Conservation (phyloP, 2,888 invertebrate genomes). For the Esperia sulphurella region DNA sequence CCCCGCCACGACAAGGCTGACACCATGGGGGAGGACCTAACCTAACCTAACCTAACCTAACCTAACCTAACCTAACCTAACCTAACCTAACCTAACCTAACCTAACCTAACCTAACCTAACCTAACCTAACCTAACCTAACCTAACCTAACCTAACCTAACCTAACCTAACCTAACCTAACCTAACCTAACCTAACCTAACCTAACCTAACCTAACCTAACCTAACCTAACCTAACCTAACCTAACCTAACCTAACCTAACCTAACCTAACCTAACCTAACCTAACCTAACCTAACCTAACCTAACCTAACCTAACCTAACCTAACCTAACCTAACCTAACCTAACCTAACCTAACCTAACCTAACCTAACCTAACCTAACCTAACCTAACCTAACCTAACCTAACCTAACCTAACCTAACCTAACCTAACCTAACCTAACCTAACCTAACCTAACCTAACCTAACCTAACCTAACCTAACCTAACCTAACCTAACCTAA, state of each 20-base stretch:
- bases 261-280: constrained; percentile 15
- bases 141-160: constrained; percentile 18
- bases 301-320: constrained; percentile 17
- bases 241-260: constrained; percentile 15
- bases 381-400: constrained; percentile 15
- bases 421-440: constrained; percentile 19
- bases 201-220: constrained; percentile 16
- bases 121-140: constrained; percentile 11
- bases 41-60: constrained; percentile 14
- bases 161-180: constrained; percentile 14
- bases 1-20: constrained; percentile 2
- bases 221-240: constrained; percentile 16
- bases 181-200: constrained; percentile 15
- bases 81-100: constrained; percentile 16
- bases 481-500: constrained; percentile 19
- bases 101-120: constrained; percentile 11
- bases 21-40: constrained; percentile 12
- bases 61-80: constrained; percentile 14
- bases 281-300: constrained; percentile 16
- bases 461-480: constrained; percentile 19
- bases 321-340: constrained; percentile 14
- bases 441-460: constrained; percentile 19
- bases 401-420: constrained; percentile 15
- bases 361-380: constrained; percentile 15
- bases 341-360: constrained; percentile 16